Evolutionary conservation across 2,113 vertebrate species (phyloP).

Genomic region (Elachura formosa): DNA sequence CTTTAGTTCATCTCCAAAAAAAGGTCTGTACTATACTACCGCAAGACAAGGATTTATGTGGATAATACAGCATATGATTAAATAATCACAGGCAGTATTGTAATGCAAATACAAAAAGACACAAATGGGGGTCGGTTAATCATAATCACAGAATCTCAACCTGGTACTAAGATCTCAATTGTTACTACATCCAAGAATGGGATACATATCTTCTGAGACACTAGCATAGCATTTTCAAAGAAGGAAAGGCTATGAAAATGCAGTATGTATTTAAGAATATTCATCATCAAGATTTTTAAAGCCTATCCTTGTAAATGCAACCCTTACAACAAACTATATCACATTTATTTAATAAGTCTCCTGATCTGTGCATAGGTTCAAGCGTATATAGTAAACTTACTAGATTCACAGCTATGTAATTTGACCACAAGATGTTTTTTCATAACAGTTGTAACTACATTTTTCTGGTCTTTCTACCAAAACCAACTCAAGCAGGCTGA

Average conservation of each 20-base stretch:
- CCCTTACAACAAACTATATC: neutral
- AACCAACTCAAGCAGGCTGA: neutral
- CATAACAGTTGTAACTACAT: neutral
- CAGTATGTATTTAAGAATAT: neutral
- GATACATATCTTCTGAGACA: neutral
- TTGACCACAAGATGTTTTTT: neutral
- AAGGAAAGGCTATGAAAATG: neutral
- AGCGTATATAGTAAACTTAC: neutral
- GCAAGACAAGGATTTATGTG: neutral
- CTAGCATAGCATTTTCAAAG: neutral
- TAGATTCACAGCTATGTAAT: neutral
- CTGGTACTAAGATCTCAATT: neutral
- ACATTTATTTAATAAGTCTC: neutral
- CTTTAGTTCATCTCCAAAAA: neutral
- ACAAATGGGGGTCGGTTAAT: neutral
- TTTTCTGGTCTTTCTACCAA: neutral
- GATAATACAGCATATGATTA: neutral
- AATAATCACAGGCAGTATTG: slow-evolving; percentile 29
- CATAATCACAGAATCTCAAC: neutral
- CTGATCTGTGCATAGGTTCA: neutral
- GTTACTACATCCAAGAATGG: neutral
- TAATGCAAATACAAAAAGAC: neutral
- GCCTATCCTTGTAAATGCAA: neutral
- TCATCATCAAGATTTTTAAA: neutral
- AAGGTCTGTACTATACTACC: neutral